A percentile compares a stretch with the other conserved stretches of the same genome.
phyloP scores from a whole-genome alignment of 2,888 invertebrate genomes.

The Caenorhabditis becei region DNA sequence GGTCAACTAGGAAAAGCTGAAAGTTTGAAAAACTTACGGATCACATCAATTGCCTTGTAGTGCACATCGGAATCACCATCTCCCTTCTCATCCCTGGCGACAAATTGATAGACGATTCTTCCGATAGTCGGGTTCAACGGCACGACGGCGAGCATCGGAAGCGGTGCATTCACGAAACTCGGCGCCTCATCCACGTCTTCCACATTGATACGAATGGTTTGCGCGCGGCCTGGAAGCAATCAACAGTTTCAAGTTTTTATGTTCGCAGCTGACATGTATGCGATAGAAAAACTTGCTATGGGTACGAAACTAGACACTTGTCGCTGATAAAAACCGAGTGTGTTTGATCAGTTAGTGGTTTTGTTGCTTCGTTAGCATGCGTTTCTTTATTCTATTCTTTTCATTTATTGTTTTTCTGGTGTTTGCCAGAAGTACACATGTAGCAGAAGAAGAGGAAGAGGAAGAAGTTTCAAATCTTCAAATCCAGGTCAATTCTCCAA shows the following conservation, averaged over 20 bases:
- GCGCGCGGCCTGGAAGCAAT: constrained; percentile 61
- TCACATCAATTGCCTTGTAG: constrained; percentile 78
- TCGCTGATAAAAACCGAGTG: constrained; percentile 1
- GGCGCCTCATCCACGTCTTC: constrained; percentile 89
- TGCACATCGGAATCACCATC: constrained; percentile 82
- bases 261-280: background rate
- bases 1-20: background rate
- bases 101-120: constrained; percentile 84
- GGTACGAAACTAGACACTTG: constrained; percentile 37
- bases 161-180: constrained; percentile 95
- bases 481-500: constrained; percentile 47
- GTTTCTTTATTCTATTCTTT: background rate
- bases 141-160: constrained; percentile 89
- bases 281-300: constrained; percentile 36
- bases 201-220: constrained; percentile 69
- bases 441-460: too few species aligned
- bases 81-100: constrained; percentile 96
- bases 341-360: background rate
- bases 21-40: constrained; percentile 73
- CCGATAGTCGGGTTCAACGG: constrained; percentile 75
- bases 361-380: constrained; percentile 4
- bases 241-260: background rate
- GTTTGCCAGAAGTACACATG: background rate
- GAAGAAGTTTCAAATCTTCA: constrained; percentile 31
- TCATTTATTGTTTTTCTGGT: constrained; percentile 3